Evolutionary conservation across 2,888 invertebrate genomes (phyloP).

Genomic region (Ctena decussata): DNA sequence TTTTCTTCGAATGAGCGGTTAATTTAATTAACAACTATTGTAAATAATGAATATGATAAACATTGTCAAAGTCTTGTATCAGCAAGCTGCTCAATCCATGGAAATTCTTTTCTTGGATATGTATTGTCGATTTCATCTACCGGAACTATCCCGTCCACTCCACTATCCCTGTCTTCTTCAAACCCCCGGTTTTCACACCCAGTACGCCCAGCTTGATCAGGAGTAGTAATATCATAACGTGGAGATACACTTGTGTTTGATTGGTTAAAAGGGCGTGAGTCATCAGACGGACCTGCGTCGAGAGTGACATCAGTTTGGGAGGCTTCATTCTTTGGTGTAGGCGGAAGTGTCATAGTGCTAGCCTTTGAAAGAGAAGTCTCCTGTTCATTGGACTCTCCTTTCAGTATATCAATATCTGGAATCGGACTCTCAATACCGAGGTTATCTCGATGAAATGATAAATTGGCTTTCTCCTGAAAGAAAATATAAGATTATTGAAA

Average conservation of each 20-base stretch:
- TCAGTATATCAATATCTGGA: conserved; percentile 74
- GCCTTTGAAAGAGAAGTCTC: conserved; percentile 56
- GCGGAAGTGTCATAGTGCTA: conserved; percentile 34
- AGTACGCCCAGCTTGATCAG: neutral
- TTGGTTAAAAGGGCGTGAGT: neutral
- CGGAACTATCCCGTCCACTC: conserved; percentile 53
- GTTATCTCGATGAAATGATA: conserved; percentile 34
- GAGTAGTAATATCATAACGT: neutral
- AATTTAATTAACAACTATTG: too few relatives aligned
- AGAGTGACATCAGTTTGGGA: neutral
- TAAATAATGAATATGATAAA: too few relatives aligned
- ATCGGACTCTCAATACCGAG: conserved; percentile 72
- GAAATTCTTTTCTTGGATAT: conserved; percentile 44
- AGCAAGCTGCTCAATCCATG: conserved; percentile 58
- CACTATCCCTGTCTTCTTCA: conserved; percentile 28
- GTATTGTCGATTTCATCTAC: conserved; percentile 50
- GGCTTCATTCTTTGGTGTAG: neutral
- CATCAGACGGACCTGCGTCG: neutral
- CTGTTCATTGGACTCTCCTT: conserved; percentile 63
- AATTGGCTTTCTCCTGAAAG: conserved; percentile 50
- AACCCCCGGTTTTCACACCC: conserved; percentile 40
- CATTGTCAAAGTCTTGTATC: conserved; percentile 55
- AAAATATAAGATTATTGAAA: too few relatives aligned
- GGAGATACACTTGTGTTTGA: neutral
- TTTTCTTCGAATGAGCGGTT: too few relatives aligned